A percentile compares a stretch with the other conserved stretches of the same genome.
These are phyloP conservation scores for Myoxocephalus aenaeus DNA, from an alignment of 2,797 vertebrate species.

Conservation along the genomic window DNA sequence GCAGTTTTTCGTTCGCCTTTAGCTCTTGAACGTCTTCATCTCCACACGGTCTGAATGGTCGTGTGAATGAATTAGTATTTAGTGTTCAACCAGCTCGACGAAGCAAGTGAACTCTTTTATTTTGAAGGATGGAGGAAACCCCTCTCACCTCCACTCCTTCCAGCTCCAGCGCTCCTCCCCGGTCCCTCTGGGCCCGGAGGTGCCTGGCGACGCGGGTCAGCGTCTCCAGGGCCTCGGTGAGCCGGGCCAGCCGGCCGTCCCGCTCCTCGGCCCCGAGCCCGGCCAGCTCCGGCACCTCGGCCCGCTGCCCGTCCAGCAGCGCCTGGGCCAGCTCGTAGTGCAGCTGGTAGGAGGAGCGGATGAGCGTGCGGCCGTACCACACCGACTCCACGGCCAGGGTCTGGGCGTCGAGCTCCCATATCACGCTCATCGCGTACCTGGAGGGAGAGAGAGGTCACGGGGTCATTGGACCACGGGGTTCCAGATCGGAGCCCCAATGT, in stretches of 20 bases:
- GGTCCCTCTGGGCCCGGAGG: constrained; percentile 85
- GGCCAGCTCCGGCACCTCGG: constrained; percentile 85
- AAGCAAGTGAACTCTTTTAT: background rate
- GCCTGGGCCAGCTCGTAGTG: constrained; percentile 93
- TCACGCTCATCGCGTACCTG: constrained; percentile 94
- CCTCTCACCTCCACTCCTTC: constrained; percentile 89
- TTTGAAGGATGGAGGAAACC: background rate
- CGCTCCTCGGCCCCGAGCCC: constrained; percentile 68
- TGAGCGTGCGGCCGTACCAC: constrained; percentile 88
- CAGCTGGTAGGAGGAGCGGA: constrained; percentile 94
- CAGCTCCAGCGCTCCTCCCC: constrained; percentile 91
- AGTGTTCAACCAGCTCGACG: too few species aligned
- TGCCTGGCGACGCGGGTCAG: constrained; percentile 89
- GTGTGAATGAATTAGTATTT: too few species aligned
- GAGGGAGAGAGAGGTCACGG: background rate
- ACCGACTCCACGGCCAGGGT: constrained; percentile 83
- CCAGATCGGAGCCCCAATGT: too few species aligned
- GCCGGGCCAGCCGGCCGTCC: constrained; percentile 76
- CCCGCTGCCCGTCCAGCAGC: constrained; percentile 86
- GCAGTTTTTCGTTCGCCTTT: background rate
- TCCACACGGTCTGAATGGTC: too few species aligned
- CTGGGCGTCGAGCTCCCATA: constrained; percentile 90
- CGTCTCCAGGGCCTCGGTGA: constrained; percentile 86
- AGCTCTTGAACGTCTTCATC: background rate
- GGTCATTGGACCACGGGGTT: too few species aligned